Conservation (phyloP, 23 tunicate genomes). For the Corella eumyota region DNA sequence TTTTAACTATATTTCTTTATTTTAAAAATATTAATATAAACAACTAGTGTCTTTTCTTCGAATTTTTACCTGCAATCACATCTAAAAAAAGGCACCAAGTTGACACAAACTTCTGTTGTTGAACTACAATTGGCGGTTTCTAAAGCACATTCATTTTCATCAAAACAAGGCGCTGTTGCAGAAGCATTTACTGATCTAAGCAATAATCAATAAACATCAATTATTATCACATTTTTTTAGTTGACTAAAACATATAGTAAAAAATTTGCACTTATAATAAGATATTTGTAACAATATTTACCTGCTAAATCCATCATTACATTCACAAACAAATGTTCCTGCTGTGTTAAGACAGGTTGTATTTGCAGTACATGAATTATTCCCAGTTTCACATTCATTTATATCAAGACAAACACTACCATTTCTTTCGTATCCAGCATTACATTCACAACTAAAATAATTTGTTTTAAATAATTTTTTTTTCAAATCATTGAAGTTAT, state of each 20-base stretch:
- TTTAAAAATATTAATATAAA: no score
- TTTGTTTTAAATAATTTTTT: background rate
- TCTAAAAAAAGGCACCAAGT: slow-evolving; percentile 13
- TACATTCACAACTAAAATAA: slow-evolving; percentile 38
- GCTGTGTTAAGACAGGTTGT: slow-evolving; percentile 15
- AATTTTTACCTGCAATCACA: slow-evolving; percentile 47
- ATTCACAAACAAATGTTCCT: slow-evolving; percentile 26
- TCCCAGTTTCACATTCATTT: slow-evolving; percentile 21
- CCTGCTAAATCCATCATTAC: slow-evolving; percentile 30
- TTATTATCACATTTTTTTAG: background rate
- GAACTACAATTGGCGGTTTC: slow-evolving; percentile 9
- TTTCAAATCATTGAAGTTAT: no score
- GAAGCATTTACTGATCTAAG: background rate
- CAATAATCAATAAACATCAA: background rate
- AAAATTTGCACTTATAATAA: background rate
- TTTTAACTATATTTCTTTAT: no score
- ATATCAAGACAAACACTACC: slow-evolving; percentile 16
- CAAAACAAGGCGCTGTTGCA: slow-evolving; percentile 12
- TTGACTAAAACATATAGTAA: background rate
- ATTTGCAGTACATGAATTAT: slow-evolving; percentile 13
- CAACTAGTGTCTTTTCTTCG: no score
- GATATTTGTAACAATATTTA: background rate
- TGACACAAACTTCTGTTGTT: slow-evolving; percentile 13
- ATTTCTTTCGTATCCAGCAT: slow-evolving; percentile 9
- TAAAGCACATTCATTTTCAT: slow-evolving; percentile 25